Conservation (phyloP, 2,113 vertebrate species). For the Charina bottae region DNA sequence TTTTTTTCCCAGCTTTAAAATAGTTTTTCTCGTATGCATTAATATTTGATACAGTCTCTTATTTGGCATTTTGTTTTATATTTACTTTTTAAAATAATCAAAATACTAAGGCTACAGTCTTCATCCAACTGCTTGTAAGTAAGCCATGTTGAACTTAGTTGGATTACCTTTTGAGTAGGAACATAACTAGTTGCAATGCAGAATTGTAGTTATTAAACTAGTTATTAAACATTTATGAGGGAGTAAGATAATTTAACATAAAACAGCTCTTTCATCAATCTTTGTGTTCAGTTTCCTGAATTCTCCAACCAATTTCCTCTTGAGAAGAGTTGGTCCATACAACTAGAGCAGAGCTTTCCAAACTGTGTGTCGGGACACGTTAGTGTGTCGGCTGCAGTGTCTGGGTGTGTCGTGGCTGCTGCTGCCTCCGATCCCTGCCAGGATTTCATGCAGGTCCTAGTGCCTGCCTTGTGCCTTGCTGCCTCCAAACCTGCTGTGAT, state of each 20-base stretch:
- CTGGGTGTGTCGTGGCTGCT: too few species aligned
- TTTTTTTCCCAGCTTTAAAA: slow-evolving; percentile 3
- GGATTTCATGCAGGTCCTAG: too few species aligned
- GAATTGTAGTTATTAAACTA: too few species aligned
- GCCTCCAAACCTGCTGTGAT: too few species aligned
- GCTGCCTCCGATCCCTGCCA: too few species aligned
- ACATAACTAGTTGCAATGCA: background rate
- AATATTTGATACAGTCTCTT: background rate
- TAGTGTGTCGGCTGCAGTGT: too few species aligned
- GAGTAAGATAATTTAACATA: background rate
- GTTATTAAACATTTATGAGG: background rate
- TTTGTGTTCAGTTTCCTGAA: background rate
- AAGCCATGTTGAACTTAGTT: background rate
- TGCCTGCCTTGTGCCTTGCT: too few species aligned
- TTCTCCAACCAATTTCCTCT: background rate
- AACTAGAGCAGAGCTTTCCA: too few species aligned
- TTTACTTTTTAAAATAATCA: background rate
- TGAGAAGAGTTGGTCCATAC: background rate
- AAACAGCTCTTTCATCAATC: background rate
- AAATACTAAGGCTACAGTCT: background rate
- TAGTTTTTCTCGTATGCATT: background rate
- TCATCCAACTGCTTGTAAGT: background rate
- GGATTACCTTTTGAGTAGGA: background rate
- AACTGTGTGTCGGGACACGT: too few species aligned
- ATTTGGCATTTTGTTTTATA: background rate